Percentiles rank a stretch among this genome's conserved stretches.
These are phyloP conservation scores for Eremobia ochroleuca DNA, from an alignment of 2,888 invertebrate species.

Conservation along the genomic window DNA sequence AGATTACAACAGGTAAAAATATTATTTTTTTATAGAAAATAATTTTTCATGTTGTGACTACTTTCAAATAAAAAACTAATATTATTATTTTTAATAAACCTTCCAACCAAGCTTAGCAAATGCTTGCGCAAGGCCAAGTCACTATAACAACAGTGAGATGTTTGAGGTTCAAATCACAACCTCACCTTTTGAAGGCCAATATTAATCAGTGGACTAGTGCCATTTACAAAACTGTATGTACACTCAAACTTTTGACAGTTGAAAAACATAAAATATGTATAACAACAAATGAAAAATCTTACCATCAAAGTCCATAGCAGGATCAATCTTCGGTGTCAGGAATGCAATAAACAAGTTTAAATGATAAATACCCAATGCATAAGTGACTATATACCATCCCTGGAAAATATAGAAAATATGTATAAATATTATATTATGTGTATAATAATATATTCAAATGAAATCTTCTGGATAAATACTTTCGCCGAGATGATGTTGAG, in stretches of 20 bases:
- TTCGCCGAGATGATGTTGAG: background rate
- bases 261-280: background rate
- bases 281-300: slow-evolving; percentile 56
- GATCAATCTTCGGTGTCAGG: slow-evolving; percentile 99
- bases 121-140: background rate
- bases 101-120: background rate
- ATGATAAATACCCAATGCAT: slow-evolving; percentile 99
- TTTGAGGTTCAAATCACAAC: background rate
- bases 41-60: background rate
- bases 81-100: background rate
- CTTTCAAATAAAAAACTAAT: background rate
- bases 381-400: slow-evolving; percentile 99
- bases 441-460: slow-evolving; percentile 1
- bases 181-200: background rate
- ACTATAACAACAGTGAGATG: background rate
- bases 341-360: slow-evolving; percentile 99
- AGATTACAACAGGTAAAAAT: background rate
- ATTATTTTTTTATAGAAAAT: background rate
- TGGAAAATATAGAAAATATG: slow-evolving; percentile 85
- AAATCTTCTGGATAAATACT: background rate
- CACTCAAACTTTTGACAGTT: background rate
- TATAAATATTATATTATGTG: slow-evolving; percentile 2
- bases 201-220: background rate
- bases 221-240: background rate
- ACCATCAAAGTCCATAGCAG: slow-evolving; percentile 98